Evolutionary conservation across 1,140 invertebrate species (phyloP).

Genomic region (Eupeodes corollae): DNA sequence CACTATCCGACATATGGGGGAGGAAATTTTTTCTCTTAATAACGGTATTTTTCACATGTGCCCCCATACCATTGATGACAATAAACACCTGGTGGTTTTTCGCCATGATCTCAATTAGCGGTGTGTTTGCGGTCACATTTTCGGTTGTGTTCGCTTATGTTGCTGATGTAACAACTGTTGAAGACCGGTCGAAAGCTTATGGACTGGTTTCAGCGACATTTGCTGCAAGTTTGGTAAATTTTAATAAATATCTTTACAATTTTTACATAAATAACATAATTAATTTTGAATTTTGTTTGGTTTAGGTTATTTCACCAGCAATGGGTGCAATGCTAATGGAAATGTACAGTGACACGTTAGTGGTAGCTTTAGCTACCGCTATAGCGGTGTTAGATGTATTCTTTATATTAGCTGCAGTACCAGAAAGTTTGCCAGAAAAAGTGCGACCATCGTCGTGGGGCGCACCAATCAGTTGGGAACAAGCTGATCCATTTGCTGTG

Average conservation of each 20-base stretch:
- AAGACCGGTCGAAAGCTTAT: conserved; percentile 91
- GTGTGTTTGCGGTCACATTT: conserved; percentile 97
- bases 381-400: conserved; percentile 94
- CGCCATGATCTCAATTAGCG: conserved; percentile 97
- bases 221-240: conserved; percentile 83
- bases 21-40: conserved; percentile 95
- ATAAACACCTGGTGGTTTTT: conserved; percentile 99
- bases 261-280: not conserved
- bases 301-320: conserved; percentile 74
- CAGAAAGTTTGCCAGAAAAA: conserved; percentile 94
- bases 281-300: not conserved
- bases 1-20: conserved; percentile 95
- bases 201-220: conserved; percentile 97
- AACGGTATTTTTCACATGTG: conserved; percentile 98
- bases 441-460: conserved; percentile 65
- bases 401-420: conserved; percentile 95
- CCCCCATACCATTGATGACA: conserved; percentile 96
- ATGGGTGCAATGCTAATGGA: conserved; percentile 88
- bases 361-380: conserved; percentile 91
- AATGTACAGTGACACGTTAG: conserved; percentile 81
- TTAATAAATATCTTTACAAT: not conserved
- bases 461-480: conserved; percentile 85
- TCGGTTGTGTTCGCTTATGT: conserved; percentile 99
- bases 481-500: conserved; percentile 94
- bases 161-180: conserved; percentile 97